A percentile compares a stretch with the other conserved stretches of the same genome.
Conservation (phyloP, 2,113 vertebrate genomes). For the Crotalus tigris region DNA sequence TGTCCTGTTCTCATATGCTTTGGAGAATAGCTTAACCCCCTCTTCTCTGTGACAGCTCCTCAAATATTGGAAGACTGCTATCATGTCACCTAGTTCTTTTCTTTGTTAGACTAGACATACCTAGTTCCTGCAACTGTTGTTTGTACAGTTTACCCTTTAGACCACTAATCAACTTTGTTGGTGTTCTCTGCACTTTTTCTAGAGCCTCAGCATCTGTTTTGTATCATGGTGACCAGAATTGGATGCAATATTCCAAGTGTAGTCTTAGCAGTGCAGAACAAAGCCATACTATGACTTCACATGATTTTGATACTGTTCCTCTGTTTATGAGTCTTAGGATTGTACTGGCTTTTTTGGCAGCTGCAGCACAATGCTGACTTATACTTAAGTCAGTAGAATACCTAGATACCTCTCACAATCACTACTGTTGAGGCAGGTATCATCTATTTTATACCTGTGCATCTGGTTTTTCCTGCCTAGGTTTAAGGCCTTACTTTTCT, state of each 20-base stretch:
- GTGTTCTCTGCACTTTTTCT: background rate
- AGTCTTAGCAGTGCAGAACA: background rate
- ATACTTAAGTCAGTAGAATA: background rate
- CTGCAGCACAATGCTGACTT: background rate
- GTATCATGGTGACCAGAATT: background rate
- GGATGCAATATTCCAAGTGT: background rate
- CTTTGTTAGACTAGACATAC: no score
- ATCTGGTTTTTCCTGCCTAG: background rate
- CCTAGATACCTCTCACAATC: background rate
- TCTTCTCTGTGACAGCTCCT: no score
- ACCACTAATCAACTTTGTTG: background rate
- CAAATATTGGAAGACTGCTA: no score
- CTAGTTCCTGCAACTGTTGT: no score
- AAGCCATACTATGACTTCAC: background rate
- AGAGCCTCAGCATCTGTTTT: background rate
- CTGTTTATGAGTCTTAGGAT: background rate
- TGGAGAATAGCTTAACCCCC: no score
- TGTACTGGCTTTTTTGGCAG: background rate
- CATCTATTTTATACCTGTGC: background rate
- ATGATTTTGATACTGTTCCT: background rate
- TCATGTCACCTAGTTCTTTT: no score
- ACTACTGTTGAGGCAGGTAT: background rate
- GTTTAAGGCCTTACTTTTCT: background rate
- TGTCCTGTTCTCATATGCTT: no score
- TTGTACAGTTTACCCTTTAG: no score